Conservation (phyloP, 2,797 vertebrate species). For the Meda fulgida region DNA sequence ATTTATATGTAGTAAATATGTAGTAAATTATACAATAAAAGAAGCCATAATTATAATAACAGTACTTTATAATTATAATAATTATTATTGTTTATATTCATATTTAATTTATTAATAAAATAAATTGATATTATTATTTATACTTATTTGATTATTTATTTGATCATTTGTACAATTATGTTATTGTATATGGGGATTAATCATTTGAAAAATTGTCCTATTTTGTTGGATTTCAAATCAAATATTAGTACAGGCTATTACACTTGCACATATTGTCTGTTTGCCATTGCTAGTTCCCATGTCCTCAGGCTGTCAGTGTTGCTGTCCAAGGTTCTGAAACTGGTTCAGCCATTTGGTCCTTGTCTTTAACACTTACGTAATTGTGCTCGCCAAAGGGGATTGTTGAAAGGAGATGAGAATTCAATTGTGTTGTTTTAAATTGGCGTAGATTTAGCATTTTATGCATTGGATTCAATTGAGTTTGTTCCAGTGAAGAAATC, state of each 20-base stretch:
- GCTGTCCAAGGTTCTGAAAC: constrained; percentile 79
- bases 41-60: background rate
- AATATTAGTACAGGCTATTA: background rate
- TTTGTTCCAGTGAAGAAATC: constrained; percentile 58
- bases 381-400: constrained; percentile 32
- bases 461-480: background rate
- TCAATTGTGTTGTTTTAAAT: constrained; percentile 35
- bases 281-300: constrained; percentile 34
- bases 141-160: background rate
- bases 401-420: constrained; percentile 51
- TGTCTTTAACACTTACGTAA: constrained; percentile 22
- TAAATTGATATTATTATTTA: background rate
- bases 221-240: background rate
- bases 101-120: background rate
- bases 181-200: background rate
- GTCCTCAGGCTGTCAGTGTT: constrained; percentile 19
- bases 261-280: constrained; percentile 31
- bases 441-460: constrained; percentile 10
- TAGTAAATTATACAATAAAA: too few relatives aligned
- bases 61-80: background rate
- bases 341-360: constrained; percentile 22
- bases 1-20: too few relatives aligned
- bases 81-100: background rate
- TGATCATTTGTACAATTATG: background rate
- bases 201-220: background rate